These are phyloP conservation scores for Girardia tigrina DNA, from an alignment of 2,888 invertebrate genomes.

Conservation along the genomic window DNA sequence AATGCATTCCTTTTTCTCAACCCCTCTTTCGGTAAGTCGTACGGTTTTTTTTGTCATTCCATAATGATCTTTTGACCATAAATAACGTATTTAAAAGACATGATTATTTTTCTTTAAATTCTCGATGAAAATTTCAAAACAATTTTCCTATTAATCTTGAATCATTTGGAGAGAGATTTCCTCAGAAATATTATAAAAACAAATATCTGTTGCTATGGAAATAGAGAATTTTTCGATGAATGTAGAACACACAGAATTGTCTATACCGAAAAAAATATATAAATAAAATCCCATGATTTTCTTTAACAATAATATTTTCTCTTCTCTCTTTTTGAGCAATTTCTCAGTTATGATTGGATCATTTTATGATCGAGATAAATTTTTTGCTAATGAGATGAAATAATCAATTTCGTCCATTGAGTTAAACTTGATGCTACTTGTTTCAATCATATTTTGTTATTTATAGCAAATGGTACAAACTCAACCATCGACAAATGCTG, in stretches of 20 bases:
- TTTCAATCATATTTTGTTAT: neutral
- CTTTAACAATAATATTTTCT: neutral
- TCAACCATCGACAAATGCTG: neutral
- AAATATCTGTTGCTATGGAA: slow-evolving; percentile 3
- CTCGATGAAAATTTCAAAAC: neutral
- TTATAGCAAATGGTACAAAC: slow-evolving; percentile 11
- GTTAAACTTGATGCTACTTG: neutral
- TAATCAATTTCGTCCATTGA: neutral
- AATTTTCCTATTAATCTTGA: neutral
- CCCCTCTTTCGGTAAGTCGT: neutral
- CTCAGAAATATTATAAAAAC: neutral
- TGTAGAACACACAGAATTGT: slow-evolving; percentile 9
- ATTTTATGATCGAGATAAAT: slow-evolving; percentile 6
- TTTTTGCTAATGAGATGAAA: neutral
- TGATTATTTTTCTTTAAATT: neutral
- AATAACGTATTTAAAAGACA: neutral
- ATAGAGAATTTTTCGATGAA: neutral
- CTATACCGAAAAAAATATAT: slow-evolving; percentile 16
- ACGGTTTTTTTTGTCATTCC: neutral
- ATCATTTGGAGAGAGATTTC: slow-evolving; percentile 11
- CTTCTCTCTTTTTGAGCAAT: slow-evolving; percentile 19
- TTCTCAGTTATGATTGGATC: slow-evolving; percentile 17
- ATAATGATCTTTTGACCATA: neutral
- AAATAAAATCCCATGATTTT: slow-evolving; percentile 5
- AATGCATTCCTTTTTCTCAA: slow-evolving; percentile 20